phyloP scores from a whole-genome alignment of 2,113 vertebrate species.

The Planiliza haematocheilus region DNA sequence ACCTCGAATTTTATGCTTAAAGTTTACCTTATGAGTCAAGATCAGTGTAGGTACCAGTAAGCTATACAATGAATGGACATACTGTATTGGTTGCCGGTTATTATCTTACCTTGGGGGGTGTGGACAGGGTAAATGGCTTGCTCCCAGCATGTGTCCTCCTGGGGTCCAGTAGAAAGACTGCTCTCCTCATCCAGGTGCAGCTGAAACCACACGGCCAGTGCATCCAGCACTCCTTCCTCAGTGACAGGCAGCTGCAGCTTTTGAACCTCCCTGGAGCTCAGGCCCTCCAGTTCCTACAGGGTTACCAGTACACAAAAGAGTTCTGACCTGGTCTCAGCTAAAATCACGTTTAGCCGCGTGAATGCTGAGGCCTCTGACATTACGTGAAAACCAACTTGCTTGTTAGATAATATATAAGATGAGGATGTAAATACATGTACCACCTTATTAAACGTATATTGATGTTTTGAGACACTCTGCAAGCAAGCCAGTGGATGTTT shows the following conservation, averaged over 20 bases:
- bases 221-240: constrained; percentile 88
- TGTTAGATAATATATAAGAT: background rate
- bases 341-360: background rate
- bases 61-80: no score
- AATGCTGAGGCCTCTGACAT: background rate
- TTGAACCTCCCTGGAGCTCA: constrained; percentile 84
- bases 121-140: constrained; percentile 97
- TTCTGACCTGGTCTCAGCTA: background rate
- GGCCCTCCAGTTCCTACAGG: constrained; percentile 90
- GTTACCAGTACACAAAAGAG: background rate
- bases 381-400: background rate
- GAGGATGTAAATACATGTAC: no score
- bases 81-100: no score
- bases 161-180: constrained; percentile 91
- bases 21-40: no score
- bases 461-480: no score
- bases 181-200: constrained; percentile 94
- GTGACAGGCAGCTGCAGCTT: constrained; percentile 82
- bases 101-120: constrained; percentile 81
- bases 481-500: no score
- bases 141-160: constrained; percentile 97
- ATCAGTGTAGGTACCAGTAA: no score
- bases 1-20: no score
- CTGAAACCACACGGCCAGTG: constrained; percentile 95
- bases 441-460: no score